A percentile compares a stretch with the other conserved stretches of the same genome.
phyloP scores from a whole-genome alignment of 1,140 invertebrate species.

The Zaprionus lachaisei region DNA sequence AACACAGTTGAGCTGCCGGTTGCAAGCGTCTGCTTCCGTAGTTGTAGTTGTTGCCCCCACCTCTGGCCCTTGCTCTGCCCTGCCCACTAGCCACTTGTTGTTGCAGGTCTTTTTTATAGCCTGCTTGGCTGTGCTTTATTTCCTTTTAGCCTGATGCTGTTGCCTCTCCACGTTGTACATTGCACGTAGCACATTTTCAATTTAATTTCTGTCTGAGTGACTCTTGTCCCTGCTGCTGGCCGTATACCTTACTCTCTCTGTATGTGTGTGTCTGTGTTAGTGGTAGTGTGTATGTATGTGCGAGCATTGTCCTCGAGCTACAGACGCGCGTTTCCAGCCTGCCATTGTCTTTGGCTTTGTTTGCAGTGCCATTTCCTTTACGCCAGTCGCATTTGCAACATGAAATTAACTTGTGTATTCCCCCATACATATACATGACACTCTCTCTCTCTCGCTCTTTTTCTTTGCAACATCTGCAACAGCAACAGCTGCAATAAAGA shows the following conservation, averaged over 20 bases:
- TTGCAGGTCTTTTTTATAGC: constrained; percentile 51
- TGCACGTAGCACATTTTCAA: constrained; percentile 73
- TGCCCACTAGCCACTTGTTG: constrained; percentile 71
- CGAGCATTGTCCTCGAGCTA: constrained; percentile 41
- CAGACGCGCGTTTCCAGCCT: constrained; percentile 48
- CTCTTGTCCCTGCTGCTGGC: constrained; percentile 29
- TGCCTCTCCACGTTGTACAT: constrained; percentile 49
- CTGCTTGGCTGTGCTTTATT: constrained; percentile 72
- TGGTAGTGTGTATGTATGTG: constrained; percentile 6
- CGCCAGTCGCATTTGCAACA: constrained; percentile 49
- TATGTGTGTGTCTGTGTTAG: constrained; percentile 23
- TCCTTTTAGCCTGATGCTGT: constrained; percentile 67
- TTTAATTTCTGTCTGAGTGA: constrained; percentile 78
- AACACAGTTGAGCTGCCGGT: constrained; percentile 65
- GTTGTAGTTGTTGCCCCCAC: constrained; percentile 19
- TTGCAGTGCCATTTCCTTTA: constrained; percentile 76
- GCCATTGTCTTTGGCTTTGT: constrained; percentile 78
- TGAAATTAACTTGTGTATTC: constrained; percentile 67
- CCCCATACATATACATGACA: constrained; percentile 26
- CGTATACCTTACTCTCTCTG: neutral
- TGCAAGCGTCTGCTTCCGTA: constrained; percentile 62
- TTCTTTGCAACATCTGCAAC: constrained; percentile 14
- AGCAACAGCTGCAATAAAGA: constrained; percentile 1
- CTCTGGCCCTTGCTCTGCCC: constrained; percentile 3
- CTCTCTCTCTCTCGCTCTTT: neutral